Conservation (phyloP, 2,113 vertebrate species). For the Antennarius striatus region DNA sequence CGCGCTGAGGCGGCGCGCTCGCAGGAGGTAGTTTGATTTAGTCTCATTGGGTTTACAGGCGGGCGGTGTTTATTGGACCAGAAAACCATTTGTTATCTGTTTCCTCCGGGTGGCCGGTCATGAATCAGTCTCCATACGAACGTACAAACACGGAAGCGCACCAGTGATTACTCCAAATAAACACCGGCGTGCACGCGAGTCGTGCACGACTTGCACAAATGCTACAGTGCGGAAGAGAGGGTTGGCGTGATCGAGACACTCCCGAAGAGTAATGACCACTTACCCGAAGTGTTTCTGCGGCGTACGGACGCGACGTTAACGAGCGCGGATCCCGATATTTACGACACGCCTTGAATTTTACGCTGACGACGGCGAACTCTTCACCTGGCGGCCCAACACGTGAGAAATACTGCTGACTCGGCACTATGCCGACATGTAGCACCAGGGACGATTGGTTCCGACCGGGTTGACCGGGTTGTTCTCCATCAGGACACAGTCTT, state of each 20-base stretch:
- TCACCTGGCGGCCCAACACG: slow-evolving; percentile 10
- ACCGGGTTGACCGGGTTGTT: too few species aligned
- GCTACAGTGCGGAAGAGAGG: too few species aligned
- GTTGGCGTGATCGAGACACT: too few species aligned
- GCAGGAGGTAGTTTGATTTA: slow-evolving; percentile 58
- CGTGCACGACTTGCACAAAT: too few species aligned
- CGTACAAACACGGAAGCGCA: slow-evolving; percentile 72
- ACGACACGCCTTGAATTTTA: slow-evolving; percentile 27
- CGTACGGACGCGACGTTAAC: slow-evolving; percentile 7
- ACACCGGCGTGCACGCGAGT: slow-evolving; percentile 41
- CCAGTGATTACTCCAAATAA: slow-evolving; percentile 75
- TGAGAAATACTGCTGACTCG: too few species aligned
- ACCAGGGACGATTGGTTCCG: background rate
- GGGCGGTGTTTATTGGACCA: slow-evolving; percentile 66
- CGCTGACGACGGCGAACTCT: slow-evolving; percentile 12
- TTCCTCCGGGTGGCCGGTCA: slow-evolving; percentile 62
- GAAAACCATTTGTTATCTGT: slow-evolving; percentile 73
- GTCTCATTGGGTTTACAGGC: slow-evolving; percentile 61
- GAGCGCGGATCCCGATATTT: slow-evolving; percentile 37
- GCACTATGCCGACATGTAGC: too few species aligned
- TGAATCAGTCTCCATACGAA: slow-evolving; percentile 68
- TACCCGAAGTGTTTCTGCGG: slow-evolving; percentile 3
- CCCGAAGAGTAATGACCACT: background rate
- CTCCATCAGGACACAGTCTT: too few species aligned
- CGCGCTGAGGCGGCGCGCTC: slow-evolving; percentile 2